These are phyloP conservation scores for Embidobia sp. DNA, from an alignment of 2,888 invertebrate genomes.

Conservation along the genomic window DNA sequence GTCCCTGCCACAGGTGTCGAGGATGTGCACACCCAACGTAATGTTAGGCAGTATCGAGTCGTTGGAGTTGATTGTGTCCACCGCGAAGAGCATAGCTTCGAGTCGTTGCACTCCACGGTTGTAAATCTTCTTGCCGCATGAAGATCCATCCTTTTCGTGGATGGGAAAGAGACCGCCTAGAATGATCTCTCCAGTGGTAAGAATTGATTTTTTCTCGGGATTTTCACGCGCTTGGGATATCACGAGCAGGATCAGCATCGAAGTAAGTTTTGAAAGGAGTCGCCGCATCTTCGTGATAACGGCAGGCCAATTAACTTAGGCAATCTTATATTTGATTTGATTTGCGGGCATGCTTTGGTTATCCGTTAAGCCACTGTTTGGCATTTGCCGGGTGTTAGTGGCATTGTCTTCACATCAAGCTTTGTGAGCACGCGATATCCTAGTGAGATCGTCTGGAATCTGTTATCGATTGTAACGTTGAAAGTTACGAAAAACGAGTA, in stretches of 20 bases:
- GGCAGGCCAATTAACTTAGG: neutral
- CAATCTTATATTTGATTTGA: no score
- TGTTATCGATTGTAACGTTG: slow-evolving; percentile 68
- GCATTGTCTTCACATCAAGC: slow-evolving; percentile 23
- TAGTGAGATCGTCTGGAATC: slow-evolving; percentile 32
- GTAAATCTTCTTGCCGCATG: slow-evolving; percentile 83
- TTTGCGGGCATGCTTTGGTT: no score
- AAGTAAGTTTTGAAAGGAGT: slow-evolving; percentile 28
- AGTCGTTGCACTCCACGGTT: slow-evolving; percentile 85
- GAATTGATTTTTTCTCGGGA: slow-evolving; percentile 77
- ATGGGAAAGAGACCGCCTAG: slow-evolving; percentile 85
- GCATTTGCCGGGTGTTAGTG: no score
- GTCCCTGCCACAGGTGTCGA: slow-evolving; percentile 85
- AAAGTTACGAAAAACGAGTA: slow-evolving; percentile 40
- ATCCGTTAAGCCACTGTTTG: no score
- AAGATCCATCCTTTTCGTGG: slow-evolving; percentile 83
- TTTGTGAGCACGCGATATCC: slow-evolving; percentile 29
- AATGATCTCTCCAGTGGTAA: slow-evolving; percentile 83
- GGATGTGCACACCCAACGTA: slow-evolving; percentile 84
- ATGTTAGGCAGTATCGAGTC: slow-evolving; percentile 83
- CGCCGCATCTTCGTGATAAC: slow-evolving; percentile 34
- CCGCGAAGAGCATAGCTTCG: slow-evolving; percentile 85
- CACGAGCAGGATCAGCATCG: slow-evolving; percentile 42
- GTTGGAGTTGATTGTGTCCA: slow-evolving; percentile 84
- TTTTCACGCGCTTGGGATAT: slow-evolving; percentile 24